These are phyloP conservation scores for Drosophila barbarae DNA, from an alignment of 2,888 invertebrate genomes.

Conservation along the genomic window DNA sequence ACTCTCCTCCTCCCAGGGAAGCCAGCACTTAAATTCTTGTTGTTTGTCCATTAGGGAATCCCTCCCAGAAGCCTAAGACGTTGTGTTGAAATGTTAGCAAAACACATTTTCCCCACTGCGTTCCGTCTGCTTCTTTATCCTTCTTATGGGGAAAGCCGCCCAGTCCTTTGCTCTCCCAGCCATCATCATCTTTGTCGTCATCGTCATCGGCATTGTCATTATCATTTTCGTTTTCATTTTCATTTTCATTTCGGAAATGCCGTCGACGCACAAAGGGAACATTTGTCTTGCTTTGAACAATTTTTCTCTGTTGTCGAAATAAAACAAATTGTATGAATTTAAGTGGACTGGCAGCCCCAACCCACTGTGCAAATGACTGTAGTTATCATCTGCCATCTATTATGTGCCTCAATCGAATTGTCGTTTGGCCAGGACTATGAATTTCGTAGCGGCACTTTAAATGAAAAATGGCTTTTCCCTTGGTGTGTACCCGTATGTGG, in stretches of 20 bases:
- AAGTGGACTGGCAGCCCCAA: slow-evolving; percentile 33
- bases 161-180: slow-evolving; percentile 5
- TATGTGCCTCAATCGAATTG: slow-evolving; percentile 58
- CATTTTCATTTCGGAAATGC: slow-evolving; percentile 56
- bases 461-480: slow-evolving; percentile 30
- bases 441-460: slow-evolving; percentile 37
- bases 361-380: slow-evolving; percentile 61
- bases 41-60: slow-evolving; percentile 54
- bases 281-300: slow-evolving; percentile 63
- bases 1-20: neutral
- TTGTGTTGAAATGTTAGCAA: slow-evolving; percentile 44
- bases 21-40: slow-evolving; percentile 37
- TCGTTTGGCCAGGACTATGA: slow-evolving; percentile 46
- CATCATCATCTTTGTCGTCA: slow-evolving; percentile 27
- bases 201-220: slow-evolving; percentile 27
- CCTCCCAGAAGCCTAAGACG: slow-evolving; percentile 29
- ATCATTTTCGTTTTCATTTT: slow-evolving; percentile 59
- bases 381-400: slow-evolving; percentile 57
- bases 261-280: slow-evolving; percentile 48
- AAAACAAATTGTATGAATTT: slow-evolving; percentile 66
- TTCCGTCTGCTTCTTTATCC: slow-evolving; percentile 19
- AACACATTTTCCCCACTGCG: slow-evolving; percentile 50
- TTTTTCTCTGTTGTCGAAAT: slow-evolving; percentile 52
- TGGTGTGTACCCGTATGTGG: slow-evolving; percentile 16
- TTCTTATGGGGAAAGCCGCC: slow-evolving; percentile 20